phyloP scores from a whole-genome alignment of 2,113 vertebrate genomes.

The Dryoscopus gambensis region DNA sequence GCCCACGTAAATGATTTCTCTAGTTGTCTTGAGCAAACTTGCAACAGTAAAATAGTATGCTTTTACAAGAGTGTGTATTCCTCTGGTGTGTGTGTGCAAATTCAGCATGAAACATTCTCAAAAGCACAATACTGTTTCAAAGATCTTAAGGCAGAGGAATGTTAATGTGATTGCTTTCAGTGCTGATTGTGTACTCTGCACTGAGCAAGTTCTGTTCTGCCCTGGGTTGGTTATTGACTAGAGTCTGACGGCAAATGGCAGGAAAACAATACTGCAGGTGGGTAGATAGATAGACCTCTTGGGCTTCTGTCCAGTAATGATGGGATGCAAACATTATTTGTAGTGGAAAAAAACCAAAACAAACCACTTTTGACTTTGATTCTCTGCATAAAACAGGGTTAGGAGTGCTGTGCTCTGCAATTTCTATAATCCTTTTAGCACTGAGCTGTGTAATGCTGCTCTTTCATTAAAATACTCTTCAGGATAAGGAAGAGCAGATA shows the following conservation, averaged over 20 bases:
- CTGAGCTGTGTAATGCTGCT: conserved; percentile 22
- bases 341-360: neutral
- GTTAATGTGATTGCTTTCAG: neutral
- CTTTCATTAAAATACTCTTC: conserved; percentile 38
- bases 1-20: neutral
- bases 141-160: neutral
- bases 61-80: neutral
- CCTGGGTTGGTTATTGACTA: neutral
- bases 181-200: neutral
- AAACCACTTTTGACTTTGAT: neutral
- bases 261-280: conserved; percentile 16
- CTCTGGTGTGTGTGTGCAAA: neutral
- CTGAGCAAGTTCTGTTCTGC: neutral
- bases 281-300: neutral
- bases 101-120: neutral
- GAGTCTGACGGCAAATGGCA: neutral
- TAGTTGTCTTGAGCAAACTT: neutral
- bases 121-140: neutral
- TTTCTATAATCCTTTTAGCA: conserved; percentile 48
- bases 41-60: neutral
- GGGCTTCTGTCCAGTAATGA: neutral
- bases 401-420: neutral
- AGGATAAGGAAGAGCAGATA: neutral
- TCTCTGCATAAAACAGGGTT: neutral
- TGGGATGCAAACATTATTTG: neutral